A percentile compares a stretch with the other conserved stretches of the same genome.
These are phyloP conservation scores for Phymastichus coffea DNA, from an alignment of 1,140 invertebrate genomes.

Conservation along the genomic window DNA sequence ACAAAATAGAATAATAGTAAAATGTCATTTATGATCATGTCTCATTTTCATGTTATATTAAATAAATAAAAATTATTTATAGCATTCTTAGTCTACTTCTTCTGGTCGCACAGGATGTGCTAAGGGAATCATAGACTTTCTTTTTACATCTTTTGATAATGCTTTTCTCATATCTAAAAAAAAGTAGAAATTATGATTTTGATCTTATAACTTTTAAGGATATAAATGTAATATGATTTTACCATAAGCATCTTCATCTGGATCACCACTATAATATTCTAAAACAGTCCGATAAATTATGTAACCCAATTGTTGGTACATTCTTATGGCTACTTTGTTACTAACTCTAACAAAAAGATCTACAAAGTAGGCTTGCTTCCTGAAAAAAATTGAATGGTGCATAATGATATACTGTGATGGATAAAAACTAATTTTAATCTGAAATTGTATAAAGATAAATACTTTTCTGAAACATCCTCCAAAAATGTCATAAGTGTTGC, in stretches of 20 bases:
- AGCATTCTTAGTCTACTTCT: conserved; percentile 93
- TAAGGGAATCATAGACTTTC: conserved; percentile 92
- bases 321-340: conserved; percentile 95
- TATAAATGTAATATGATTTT: conserved; percentile 38
- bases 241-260: conserved; percentile 99
- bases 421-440: too few species aligned
- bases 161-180: conserved; percentile 96
- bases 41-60: too few species aligned
- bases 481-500: conserved; percentile 92
- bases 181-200: conserved; percentile 1
- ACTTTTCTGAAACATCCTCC: conserved; percentile 96
- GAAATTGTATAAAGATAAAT: conserved; percentile 31
- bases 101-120: conserved; percentile 92
- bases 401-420: too few species aligned
- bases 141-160: conserved; percentile 86
- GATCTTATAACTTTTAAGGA: conserved; percentile 10
- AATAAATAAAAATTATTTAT: too few species aligned
- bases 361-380: conserved; percentile 96
- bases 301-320: conserved; percentile 97
- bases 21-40: too few species aligned
- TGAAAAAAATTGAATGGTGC: conserved; percentile 61
- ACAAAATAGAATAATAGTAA: too few species aligned
- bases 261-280: conserved; percentile 96
- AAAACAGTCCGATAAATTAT: conserved; percentile 94
- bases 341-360: conserved; percentile 98